Evolutionary conservation across 2,113 vertebrate genomes (phyloP).

Genomic region (Paraplagusia blochii): DNA sequence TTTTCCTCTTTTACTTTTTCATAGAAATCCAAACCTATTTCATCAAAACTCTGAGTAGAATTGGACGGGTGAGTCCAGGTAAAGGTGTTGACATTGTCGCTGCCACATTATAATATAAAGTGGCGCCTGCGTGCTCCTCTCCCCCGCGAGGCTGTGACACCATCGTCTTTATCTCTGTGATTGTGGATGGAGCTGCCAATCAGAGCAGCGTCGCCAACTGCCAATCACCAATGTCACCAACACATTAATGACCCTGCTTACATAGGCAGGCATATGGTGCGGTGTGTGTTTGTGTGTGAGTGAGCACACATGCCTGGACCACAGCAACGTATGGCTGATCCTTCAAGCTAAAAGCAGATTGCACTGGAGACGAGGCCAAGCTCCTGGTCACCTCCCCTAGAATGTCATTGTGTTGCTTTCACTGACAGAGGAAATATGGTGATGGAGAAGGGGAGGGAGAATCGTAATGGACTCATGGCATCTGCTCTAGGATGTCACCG

Average conservation of each 20-base stretch:
- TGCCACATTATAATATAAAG: constrained; percentile 27
- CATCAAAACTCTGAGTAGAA: constrained; percentile 18
- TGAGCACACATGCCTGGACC: constrained; percentile 1
- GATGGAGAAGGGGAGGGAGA: constrained; percentile 16
- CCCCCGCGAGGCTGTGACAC: constrained; percentile 27
- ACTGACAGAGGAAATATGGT: constrained; percentile 64
- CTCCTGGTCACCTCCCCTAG: constrained; percentile 48
- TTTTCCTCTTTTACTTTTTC: constrained; percentile 34
- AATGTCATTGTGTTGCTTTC: constrained; percentile 43
- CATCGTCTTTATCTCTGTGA: constrained; percentile 18
- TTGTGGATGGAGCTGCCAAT: constrained; percentile 54
- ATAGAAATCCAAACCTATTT: constrained; percentile 40
- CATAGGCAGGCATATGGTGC: constrained; percentile 47
- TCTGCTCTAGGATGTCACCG: constrained; percentile 61
- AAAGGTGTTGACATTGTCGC: constrained; percentile 43
- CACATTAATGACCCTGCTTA: constrained; percentile 69
- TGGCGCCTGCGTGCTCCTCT: not conserved
- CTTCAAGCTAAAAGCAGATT: constrained; percentile 58
- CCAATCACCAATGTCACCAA: constrained; percentile 52
- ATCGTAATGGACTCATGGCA: constrained; percentile 61
- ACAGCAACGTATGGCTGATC: constrained; percentile 10
- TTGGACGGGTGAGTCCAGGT: constrained; percentile 32
- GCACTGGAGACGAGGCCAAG: constrained; percentile 47
- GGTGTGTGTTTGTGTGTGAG: constrained; percentile 7
- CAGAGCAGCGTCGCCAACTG: constrained; percentile 39